Evolutionary conservation across 1,140 invertebrate genomes (phyloP).

Genomic region (Pseudomyrmex cubaensis): DNA sequence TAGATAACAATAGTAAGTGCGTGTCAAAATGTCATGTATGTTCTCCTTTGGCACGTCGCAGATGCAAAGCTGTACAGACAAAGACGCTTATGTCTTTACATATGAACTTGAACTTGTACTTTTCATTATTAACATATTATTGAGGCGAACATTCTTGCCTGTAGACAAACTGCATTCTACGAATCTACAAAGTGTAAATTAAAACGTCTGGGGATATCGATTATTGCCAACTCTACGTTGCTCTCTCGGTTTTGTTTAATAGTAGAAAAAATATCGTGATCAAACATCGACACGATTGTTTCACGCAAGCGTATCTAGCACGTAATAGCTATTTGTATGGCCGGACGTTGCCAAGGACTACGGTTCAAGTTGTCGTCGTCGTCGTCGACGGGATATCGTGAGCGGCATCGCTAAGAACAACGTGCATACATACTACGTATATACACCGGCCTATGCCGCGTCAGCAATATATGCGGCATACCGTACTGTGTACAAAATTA

Average conservation of each 20-base stretch:
- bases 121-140: too few relatives aligned
- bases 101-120: too few relatives aligned
- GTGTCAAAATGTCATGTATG: too few relatives aligned
- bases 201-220: not conserved
- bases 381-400: conserved; percentile 33
- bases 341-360: conserved; percentile 82
- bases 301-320: conserved; percentile 76
- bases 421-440: conserved; percentile 39
- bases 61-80: too few relatives aligned
- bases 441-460: conserved; percentile 31
- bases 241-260: not conserved
- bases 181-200: not conserved
- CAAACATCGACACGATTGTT: conserved; percentile 61
- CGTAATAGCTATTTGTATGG: conserved; percentile 75
- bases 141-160: too few relatives aligned
- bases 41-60: too few relatives aligned
- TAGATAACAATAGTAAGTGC: too few relatives aligned
- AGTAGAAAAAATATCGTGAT: conserved; percentile 1
- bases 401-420: conserved; percentile 39
- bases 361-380: conserved; percentile 58
- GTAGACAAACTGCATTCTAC: not conserved
- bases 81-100: too few relatives aligned
- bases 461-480: conserved; percentile 44
- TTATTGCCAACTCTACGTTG: too few relatives aligned
- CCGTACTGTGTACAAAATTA: conserved; percentile 50